phyloP scores from a whole-genome alignment of 2,797 vertebrate species.

The Danio kyathit region DNA sequence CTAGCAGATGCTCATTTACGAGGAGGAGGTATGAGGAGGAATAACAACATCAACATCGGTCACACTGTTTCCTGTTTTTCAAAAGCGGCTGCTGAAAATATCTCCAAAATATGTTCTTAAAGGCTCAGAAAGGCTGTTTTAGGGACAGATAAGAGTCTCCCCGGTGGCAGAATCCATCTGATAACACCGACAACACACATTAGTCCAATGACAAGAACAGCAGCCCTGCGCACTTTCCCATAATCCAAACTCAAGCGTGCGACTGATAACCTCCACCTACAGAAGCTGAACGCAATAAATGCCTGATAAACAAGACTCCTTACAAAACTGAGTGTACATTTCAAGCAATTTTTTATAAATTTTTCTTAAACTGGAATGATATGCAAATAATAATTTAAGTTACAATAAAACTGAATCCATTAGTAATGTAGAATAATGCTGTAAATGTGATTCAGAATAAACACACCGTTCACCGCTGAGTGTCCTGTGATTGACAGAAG shows the following conservation, averaged over 20 bases:
- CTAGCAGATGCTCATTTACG: not conserved
- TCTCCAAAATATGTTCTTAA: conserved; percentile 61
- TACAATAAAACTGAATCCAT: too few species aligned
- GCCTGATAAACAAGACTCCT: not conserved
- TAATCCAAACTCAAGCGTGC: conserved; percentile 59
- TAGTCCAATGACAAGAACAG: conserved; percentile 70
- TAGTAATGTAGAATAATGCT: too few species aligned
- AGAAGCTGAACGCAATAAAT: conserved; percentile 10
- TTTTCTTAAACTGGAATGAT: too few species aligned
- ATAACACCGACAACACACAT: conserved; percentile 73
- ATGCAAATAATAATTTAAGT: too few species aligned
- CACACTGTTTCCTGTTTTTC: conserved; percentile 71
- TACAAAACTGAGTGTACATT: too few species aligned
- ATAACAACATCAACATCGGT: conserved; percentile 12
- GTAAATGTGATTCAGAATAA: not conserved
- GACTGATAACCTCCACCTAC: conserved; percentile 55
- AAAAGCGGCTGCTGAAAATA: conserved; percentile 70
- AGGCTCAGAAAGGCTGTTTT: conserved; percentile 76
- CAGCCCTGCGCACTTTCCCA: conserved; percentile 69
- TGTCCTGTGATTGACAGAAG: conserved; percentile 17
- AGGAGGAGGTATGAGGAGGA: not conserved
- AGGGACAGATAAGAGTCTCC: conserved; percentile 71
- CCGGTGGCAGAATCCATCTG: conserved; percentile 68
- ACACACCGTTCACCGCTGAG: not conserved
- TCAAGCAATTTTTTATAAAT: too few species aligned